Evolutionary conservation across 2,797 vertebrate genomes (phyloP), one percentile per base, ranked within the genome.

Genomic region (Paramormyrops hopkinsi): DNA sequence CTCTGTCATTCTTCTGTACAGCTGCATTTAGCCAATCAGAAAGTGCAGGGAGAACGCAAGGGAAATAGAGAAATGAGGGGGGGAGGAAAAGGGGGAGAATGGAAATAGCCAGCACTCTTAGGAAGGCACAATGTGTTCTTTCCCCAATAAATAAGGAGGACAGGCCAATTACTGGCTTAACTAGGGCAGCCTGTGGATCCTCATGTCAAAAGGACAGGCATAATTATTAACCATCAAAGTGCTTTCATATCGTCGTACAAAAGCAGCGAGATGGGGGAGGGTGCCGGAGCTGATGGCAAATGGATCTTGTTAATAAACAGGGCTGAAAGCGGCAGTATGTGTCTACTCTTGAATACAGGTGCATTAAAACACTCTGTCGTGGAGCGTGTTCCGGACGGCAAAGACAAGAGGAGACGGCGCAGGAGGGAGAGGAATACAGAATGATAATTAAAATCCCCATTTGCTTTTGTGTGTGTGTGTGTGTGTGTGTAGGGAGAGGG

Each of bases 91-190:
- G 46, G 46, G n/a, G 56, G 88, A 41, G 46, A 94, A 94, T 94
- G 95, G 94, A 95, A 97, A 96, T 97, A 97, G 96, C 96, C 96
- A 93, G 96, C 96, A 95, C 95, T 96, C 96, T 95, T 96, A 97
- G 96, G 96, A 98, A 91, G 90, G 97, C 97, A 98, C 98, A 98
- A 99, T 99, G 98, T 98, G 97, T 98, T 98, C 97, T 97, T 98
- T 98, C 96, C 97, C 97, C 41, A 97, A 97, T 97, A 98, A 97
- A 96, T 96, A 96, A 97, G 93, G 96, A 98, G 97, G 97, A 98
- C 98, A 98, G 98, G 97, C 97, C 98, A 98, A 99, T 99, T 98
- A 99, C 97, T 97, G 97, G 97, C 97, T 97, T 98, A 98, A 98
- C 97, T 98, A 97, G 97, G 97, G 97, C 98, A 98, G 97, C 97